Percentiles rank a stretch among this genome's conserved stretches.
phyloP scores from a whole-genome alignment of 2,113 vertebrate species.

The Brachypodius melanocephalos region DNA sequence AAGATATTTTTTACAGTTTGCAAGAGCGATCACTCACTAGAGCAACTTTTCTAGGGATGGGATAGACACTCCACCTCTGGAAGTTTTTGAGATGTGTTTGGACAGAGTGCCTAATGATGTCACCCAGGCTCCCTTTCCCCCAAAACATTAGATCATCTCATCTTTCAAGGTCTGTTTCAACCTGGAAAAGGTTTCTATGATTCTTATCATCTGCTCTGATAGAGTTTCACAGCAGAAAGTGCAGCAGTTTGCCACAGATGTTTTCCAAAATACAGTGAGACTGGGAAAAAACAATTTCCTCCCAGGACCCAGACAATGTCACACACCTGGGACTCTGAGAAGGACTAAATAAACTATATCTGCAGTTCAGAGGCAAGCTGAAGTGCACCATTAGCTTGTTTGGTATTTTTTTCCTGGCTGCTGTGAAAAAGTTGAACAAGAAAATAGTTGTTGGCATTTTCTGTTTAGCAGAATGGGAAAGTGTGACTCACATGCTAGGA shows the following conservation, averaged over 20 bases:
- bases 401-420: background rate
- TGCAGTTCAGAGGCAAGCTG: background rate
- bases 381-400: background rate
- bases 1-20: background rate
- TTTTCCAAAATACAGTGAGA: background rate
- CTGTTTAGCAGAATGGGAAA: background rate
- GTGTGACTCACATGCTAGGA: background rate
- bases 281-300: background rate
- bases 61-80: background rate
- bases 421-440: background rate
- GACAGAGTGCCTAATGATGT: background rate
- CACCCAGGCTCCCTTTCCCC: background rate
- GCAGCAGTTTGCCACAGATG: background rate
- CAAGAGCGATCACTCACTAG: background rate
- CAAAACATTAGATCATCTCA: rapidly evolving
- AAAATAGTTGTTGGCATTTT: background rate
- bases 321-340: background rate
- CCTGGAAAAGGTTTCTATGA: background rate
- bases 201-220: background rate
- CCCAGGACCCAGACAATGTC: background rate
- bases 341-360: background rate
- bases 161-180: background rate
- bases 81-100: background rate
- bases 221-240: background rate
- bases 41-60: background rate